Evolutionary conservation across 37 sponge, comb jelly and placozoan species (phyloP).

Genomic region (Haliclona indistincta): DNA sequence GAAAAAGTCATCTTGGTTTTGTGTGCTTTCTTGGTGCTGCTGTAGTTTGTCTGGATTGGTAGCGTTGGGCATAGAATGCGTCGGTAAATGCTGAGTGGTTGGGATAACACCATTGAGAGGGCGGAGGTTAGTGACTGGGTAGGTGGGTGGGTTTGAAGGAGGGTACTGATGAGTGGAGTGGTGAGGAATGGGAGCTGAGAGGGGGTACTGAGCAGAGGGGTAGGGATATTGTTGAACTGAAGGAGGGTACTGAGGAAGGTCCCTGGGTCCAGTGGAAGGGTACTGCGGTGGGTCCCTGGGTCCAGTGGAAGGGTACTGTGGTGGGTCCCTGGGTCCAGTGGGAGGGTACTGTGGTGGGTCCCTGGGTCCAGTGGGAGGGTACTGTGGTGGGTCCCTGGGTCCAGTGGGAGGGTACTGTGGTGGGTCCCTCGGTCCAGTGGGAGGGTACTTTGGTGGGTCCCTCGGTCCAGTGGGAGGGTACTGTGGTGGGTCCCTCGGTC

Average conservation of each 20-base stretch:
- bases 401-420: not conserved
- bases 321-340: not conserved
- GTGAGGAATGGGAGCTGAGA: not conserved
- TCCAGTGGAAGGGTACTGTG: not conserved
- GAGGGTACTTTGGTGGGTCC: not conserved
- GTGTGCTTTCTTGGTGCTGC: not conserved
- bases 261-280: not conserved
- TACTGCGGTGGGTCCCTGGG: too few relatives aligned
- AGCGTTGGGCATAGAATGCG: not conserved
- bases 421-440: too few relatives aligned
- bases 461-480: not conserved
- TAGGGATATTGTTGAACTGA: not conserved
- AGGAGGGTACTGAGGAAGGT: not conserved
- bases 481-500: not conserved
- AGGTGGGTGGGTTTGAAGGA: too few relatives aligned
- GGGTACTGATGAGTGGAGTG: not conserved
- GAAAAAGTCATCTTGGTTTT: constrained; percentile 4
- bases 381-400: not conserved
- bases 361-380: not conserved
- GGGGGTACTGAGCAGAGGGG: not conserved
- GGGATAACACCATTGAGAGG: not conserved
- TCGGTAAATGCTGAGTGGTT: not conserved
- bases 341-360: too few relatives aligned
- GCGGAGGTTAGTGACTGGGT: not conserved
- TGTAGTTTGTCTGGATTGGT: not conserved